Conservation (phyloP, 2,797 vertebrate genomes). For the Poeciliopsis infans region DNA sequence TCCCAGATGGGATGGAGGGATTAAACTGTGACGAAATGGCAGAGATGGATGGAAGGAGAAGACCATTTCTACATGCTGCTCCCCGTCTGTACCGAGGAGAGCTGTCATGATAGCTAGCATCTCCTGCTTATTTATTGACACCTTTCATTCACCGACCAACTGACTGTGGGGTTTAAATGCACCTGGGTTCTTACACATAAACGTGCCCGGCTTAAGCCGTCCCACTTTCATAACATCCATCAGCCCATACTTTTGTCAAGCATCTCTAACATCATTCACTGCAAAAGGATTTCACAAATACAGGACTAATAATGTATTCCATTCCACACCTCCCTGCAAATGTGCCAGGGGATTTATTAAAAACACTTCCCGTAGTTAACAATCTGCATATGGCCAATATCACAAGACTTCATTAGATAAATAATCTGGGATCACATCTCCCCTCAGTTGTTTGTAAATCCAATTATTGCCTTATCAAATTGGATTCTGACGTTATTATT, state of each 20-base stretch:
- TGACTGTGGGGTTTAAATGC: constrained; percentile 65
- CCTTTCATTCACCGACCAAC: constrained; percentile 60
- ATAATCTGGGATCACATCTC: constrained; percentile 78
- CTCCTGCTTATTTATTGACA: constrained; percentile 71
- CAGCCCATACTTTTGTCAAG: constrained; percentile 74
- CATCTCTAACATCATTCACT: constrained; percentile 51
- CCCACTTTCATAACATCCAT: constrained; percentile 66
- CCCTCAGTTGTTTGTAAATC: constrained; percentile 80
- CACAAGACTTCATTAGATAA: constrained; percentile 79
- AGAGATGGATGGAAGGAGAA: constrained; percentile 52
- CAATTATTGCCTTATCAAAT: constrained; percentile 82
- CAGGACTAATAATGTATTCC: constrained; percentile 66
- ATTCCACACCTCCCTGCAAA: constrained; percentile 58
- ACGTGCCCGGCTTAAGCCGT: constrained; percentile 41
- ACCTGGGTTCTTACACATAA: constrained; percentile 46
- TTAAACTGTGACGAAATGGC: constrained; percentile 51
- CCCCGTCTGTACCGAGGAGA: constrained; percentile 50
- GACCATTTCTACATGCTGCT: constrained; percentile 53
- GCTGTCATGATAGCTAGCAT: constrained; percentile 53
- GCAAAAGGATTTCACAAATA: constrained; percentile 52
- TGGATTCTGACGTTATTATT: constrained; percentile 78
- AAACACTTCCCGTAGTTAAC: constrained; percentile 72
- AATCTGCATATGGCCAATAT: constrained; percentile 80
- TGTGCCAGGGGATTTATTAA: constrained; percentile 67
- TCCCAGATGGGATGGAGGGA: constrained; percentile 47